These are phyloP conservation scores for Euproctis similis DNA, from an alignment of 2,888 invertebrate genomes.

Conservation along the genomic window DNA sequence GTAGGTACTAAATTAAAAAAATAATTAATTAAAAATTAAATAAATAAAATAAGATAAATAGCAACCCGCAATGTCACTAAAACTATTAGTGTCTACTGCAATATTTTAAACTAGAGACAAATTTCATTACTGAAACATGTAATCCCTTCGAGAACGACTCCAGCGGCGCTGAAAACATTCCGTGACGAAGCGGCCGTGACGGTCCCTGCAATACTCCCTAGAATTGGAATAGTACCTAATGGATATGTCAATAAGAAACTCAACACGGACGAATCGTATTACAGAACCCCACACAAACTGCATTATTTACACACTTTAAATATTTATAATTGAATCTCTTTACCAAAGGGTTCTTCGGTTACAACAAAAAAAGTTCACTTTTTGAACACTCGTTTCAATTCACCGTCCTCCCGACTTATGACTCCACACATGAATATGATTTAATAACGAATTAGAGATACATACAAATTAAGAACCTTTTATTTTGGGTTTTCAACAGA, in stretches of 20 bases:
- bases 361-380: constrained; percentile 16
- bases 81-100: no score
- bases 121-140: no score
- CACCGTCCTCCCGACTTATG: constrained; percentile 11
- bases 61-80: no score
- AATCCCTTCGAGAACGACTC: no score
- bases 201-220: constrained; percentile 29
- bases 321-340: constrained; percentile 57
- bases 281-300: constrained; percentile 46
- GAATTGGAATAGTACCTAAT: constrained; percentile 49
- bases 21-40: no score
- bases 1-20: no score
- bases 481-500: background rate
- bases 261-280: constrained; percentile 58
- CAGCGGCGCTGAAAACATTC: constrained; percentile 12
- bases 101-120: no score
- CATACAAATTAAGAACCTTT: background rate
- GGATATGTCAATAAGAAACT: constrained; percentile 70
- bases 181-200: constrained; percentile 18
- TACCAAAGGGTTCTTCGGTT: constrained; percentile 30
- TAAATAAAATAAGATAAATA: no score
- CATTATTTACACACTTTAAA: constrained; percentile 54
- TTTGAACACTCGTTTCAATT: constrained; percentile 15
- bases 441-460: constrained; percentile 17
- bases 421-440: constrained; percentile 21